Percentiles rank a stretch among this genome's conserved stretches.
phyloP scores from a whole-genome alignment of 1,140 invertebrate genomes.

The Globodera rostochiensis region DNA sequence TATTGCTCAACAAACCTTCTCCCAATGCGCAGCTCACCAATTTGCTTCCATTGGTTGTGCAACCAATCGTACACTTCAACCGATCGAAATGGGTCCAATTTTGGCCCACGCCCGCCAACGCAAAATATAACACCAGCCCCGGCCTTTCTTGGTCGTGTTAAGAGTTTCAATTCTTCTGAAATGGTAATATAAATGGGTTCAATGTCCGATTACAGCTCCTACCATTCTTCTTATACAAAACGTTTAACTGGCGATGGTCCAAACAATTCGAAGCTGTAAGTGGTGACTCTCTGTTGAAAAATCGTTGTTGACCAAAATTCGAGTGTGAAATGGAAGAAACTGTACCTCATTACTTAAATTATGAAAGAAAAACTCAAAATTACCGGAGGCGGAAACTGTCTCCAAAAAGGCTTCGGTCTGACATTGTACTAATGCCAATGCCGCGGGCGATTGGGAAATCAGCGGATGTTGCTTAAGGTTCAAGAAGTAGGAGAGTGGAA shows the following conservation, averaged over 20 bases:
- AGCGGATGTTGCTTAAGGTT: slow-evolving; percentile 10
- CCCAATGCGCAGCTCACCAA: slow-evolving; percentile 95
- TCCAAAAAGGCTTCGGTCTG: slow-evolving; percentile 23
- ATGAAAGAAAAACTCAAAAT: not conserved
- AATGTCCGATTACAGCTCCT: not conserved
- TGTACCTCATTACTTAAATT: not conserved
- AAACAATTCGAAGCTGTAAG: not conserved
- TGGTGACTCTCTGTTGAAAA: not conserved
- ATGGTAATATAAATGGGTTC: not conserved
- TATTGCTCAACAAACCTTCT: slow-evolving; percentile 89
- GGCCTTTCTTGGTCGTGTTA: slow-evolving; percentile 17
- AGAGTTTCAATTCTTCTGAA: not conserved
- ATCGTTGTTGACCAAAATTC: not conserved
- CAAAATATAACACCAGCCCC: slow-evolving; percentile 50
- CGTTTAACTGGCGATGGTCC: not conserved
- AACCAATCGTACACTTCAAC: slow-evolving; percentile 94
- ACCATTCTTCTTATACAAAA: slow-evolving; percentile 2
- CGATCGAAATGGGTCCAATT: slow-evolving; percentile 49
- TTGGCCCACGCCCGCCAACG: slow-evolving; percentile 50
- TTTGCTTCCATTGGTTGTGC: slow-evolving; percentile 92
- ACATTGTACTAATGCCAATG: slow-evolving; percentile 14
- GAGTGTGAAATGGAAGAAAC: not conserved
- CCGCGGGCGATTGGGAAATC: not conserved
- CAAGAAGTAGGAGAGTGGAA: slow-evolving; percentile 23
- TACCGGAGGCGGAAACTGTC: slow-evolving; percentile 6